Percentiles rank a stretch among this genome's conserved stretches.
These are phyloP conservation scores for Fringilla coelebs DNA, from an alignment of 2,797 vertebrate species.

Conservation along the genomic window DNA sequence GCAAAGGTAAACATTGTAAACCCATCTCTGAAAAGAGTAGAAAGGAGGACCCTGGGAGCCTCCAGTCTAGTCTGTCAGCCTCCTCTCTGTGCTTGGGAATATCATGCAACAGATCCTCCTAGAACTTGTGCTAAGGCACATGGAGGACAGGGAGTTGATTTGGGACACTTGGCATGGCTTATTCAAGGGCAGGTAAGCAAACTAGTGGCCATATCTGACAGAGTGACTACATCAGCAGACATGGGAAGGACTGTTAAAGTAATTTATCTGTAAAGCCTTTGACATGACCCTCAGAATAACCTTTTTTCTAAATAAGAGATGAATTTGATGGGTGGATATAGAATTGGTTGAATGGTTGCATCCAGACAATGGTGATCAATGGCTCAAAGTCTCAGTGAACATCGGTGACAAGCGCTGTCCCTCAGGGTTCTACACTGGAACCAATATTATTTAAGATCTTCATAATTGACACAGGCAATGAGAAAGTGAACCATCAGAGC, in stretches of 20 bases:
- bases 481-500: not conserved
- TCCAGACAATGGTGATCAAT: not conserved
- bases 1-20: not conserved
- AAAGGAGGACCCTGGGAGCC: not conserved
- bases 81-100: not conserved
- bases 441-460: not conserved
- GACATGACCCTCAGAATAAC: rapidly evolving
- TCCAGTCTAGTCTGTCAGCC: not conserved
- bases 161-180: rapidly evolving
- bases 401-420: not conserved
- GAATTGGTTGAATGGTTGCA: not conserved
- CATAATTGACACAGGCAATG: not conserved
- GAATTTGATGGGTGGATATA: not conserved
- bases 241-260: not conserved
- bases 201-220: not conserved
- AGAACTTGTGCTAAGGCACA: not conserved
- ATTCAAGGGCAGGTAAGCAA: not conserved
- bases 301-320: not conserved
- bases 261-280: not conserved
- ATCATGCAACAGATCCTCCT: not conserved
- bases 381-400: not conserved
- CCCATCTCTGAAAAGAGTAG: not conserved
- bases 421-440: not conserved
- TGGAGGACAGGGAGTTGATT: not conserved
- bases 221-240: not conserved